phyloP scores from a whole-genome alignment of 2,113 vertebrate genomes.

The Danionella cerebrum region DNA sequence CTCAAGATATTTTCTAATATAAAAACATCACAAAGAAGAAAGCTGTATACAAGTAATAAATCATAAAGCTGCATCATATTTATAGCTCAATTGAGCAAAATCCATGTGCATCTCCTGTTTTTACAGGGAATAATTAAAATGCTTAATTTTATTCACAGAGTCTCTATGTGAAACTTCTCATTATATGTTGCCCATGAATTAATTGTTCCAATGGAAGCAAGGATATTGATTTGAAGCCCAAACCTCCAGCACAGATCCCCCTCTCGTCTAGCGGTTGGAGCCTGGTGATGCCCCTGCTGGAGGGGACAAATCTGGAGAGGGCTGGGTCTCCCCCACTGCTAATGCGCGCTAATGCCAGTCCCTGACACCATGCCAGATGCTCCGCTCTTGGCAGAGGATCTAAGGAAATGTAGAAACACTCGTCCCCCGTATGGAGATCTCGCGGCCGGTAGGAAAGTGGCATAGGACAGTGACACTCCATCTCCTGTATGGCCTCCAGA shows the following conservation, averaged over 20 bases:
- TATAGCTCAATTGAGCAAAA: not conserved
- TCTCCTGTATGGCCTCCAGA: constrained; percentile 40
- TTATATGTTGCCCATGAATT: not conserved
- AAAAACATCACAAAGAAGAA: no score
- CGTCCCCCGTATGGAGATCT: constrained; percentile 41
- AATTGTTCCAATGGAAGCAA: constrained; percentile 13
- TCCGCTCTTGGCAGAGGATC: constrained; percentile 49
- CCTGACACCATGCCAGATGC: constrained; percentile 50
- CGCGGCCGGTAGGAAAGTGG: constrained; percentile 31
- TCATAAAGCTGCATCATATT: no score
- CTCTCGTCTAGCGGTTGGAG: constrained; percentile 34
- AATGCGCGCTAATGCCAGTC: constrained; percentile 51
- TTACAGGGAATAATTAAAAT: not conserved
- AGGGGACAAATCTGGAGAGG: constrained; percentile 47
- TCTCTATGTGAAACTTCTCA: not conserved
- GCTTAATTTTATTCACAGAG: not conserved
- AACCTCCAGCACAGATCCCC: constrained; percentile 19
- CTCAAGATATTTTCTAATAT: no score
- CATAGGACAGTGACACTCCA: constrained; percentile 25
- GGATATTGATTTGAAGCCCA: constrained; percentile 30
- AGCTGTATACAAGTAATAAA: no score
- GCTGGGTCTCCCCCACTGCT: constrained; percentile 43
- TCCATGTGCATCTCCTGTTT: not conserved
- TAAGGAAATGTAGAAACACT: constrained; percentile 38
- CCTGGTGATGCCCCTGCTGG: constrained; percentile 44